Conservation (phyloP, 2,888 invertebrate species). For the Melanostoma scalare region DNA sequence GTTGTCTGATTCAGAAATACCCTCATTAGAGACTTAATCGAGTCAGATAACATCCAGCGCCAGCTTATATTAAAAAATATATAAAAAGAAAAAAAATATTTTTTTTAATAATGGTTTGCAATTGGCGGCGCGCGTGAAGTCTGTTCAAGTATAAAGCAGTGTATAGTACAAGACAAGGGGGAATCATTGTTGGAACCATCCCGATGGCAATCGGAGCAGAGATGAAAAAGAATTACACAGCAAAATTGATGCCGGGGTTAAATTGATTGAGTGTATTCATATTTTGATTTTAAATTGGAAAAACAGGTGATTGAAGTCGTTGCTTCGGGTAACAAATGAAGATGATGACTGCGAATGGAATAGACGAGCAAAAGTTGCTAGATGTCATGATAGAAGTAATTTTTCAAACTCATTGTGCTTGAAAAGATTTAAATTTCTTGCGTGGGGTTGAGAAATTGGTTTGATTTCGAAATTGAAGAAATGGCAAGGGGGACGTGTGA, state of each 20-base stretch:
- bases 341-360: constrained; percentile 16
- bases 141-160: constrained; percentile 1
- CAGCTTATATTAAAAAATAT: neutral
- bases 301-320: constrained; percentile 50
- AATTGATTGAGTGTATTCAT: constrained; percentile 69
- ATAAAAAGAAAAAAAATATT: neutral
- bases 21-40: constrained; percentile 52
- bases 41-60: constrained; percentile 5
- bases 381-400: constrained; percentile 41
- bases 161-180: neutral
- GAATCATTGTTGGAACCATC: constrained; percentile 21
- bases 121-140: constrained; percentile 10
- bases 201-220: neutral
- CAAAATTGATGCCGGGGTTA: constrained; percentile 68
- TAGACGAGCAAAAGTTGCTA: constrained; percentile 13
- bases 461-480: constrained; percentile 2
- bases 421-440: constrained; percentile 12
- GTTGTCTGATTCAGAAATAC: constrained; percentile 50
- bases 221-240: too few relatives aligned
- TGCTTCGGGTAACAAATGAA: neutral
- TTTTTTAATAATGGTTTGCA: neutral
- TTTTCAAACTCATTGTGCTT: constrained; percentile 38
- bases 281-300: constrained; percentile 67
- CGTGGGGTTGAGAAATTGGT: constrained; percentile 17
- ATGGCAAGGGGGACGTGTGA: too few relatives aligned